Base-by-base conservation (phyloP, 2,113 vertebrate species). In the Copsychus sechellarum region DNA sequence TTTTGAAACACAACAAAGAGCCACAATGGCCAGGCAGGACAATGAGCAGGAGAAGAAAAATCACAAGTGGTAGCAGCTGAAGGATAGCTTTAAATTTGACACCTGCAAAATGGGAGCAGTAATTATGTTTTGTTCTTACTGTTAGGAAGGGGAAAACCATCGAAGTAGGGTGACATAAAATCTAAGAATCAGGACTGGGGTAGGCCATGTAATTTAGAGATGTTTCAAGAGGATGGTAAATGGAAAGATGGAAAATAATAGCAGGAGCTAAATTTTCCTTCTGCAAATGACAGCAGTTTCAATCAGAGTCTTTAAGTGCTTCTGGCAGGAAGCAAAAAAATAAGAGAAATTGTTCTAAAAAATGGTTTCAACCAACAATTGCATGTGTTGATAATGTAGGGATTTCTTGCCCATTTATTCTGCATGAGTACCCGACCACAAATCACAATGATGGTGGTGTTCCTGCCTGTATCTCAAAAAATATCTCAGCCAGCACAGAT, bases 161-260 rank as follows among this genome's bases (percentile, higher is more conserved):
- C 38, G 43, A 90, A 58, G 60, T 28, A 64, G 51, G 81, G 85
- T 90, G 95, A 93, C 93, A 92, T 74, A 91, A 97, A 97, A 95
- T 90, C 94, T 95, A 86, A 96, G 95, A 78, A 86, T 88, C 88
- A 57, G 67, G 60, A 33, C 48, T 81, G 80, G 90, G 92, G 20
- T 47, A 83, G 88, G 95, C 93, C 51, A 38, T 96, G 81, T 94
- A 96, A 96, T 97, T 97, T 94, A 96, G 80, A 90, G 95, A 76
- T 90, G 62, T 90, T 96, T 90, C 79, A 62, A 88, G 95, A 71
- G 72, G 82, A 94, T 94, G 82, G 82, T 94, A 93, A 97, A 95
- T 92, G 93, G 92, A 83, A 94, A 86, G 92, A 94, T 93, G 67
- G 87, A 64, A 96, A 96, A 97, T 96, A 97, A 95, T 96, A 96